Evolutionary conservation across 1,140 invertebrate genomes (phyloP).

Genomic region (Ips nitidus): DNA sequence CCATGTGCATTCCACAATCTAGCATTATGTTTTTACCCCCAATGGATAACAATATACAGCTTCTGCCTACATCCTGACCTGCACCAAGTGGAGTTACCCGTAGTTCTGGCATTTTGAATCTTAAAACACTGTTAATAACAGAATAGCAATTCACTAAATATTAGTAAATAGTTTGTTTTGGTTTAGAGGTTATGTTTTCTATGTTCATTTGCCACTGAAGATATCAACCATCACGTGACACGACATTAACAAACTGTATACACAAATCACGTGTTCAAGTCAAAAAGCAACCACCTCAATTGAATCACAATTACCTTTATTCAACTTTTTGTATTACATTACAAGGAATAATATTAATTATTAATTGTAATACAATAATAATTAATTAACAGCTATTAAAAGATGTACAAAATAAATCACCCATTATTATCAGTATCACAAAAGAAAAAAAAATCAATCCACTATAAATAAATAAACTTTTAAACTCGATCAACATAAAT

Average conservation of each 20-base stretch:
- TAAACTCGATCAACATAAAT: constrained; percentile 19
- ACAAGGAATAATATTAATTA: too few species aligned
- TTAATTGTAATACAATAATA: background rate
- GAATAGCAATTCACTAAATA: too few species aligned
- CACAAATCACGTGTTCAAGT: too few species aligned
- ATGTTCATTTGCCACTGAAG: too few species aligned
- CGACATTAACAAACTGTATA: too few species aligned
- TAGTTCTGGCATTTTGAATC: constrained; percentile 76
- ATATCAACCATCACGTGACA: too few species aligned
- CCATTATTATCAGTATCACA: constrained; percentile 32
- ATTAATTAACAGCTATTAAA: constrained; percentile 30
- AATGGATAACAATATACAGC: constrained; percentile 95
- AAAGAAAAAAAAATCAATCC: constrained; percentile 20
- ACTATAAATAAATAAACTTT: constrained; percentile 29
- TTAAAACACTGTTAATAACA: too few species aligned
- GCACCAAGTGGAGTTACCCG: constrained; percentile 90
- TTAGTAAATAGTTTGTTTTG: too few species aligned
- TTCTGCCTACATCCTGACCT: constrained; percentile 97
- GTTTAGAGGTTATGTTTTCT: too few species aligned
- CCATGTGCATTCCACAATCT: constrained; percentile 99
- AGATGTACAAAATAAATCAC: constrained; percentile 30
- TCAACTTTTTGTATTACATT: too few species aligned
- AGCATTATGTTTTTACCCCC: constrained; percentile 99
- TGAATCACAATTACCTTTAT: too few species aligned
- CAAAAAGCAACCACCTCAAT: too few species aligned